phyloP scores from a whole-genome alignment of 2,888 invertebrate genomes.

The Hirtodrosophila trivittata region DNA sequence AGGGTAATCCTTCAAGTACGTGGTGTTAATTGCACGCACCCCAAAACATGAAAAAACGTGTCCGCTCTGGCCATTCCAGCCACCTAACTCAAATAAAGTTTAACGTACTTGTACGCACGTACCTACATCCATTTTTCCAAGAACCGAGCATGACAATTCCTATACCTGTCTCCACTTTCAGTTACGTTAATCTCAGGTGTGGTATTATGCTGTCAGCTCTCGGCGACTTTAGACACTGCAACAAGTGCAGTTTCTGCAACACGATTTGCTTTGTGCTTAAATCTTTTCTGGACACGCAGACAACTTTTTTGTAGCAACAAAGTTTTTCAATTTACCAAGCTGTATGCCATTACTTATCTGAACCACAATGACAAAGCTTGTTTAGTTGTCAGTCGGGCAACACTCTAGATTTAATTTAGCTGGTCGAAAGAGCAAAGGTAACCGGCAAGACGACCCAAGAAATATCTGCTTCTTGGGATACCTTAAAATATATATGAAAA shows the following conservation, averaged over 20 bases:
- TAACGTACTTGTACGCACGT: conserved; percentile 11
- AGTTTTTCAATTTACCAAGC: conserved; percentile 68
- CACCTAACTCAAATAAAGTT: conserved; percentile 42
- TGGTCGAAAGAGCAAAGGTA: no score
- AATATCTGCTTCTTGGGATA: no score
- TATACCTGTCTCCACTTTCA: conserved; percentile 2
- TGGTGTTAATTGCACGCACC: conserved; percentile 59
- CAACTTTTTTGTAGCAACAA: conserved; percentile 54
- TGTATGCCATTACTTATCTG: no score
- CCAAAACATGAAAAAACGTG: background rate
- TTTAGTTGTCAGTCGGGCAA: conserved; percentile 31
- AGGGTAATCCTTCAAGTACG: conserved; percentile 51
- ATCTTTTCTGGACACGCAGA: conserved; percentile 38
- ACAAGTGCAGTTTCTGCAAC: conserved; percentile 7
- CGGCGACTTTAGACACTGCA: background rate
- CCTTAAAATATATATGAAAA: no score
- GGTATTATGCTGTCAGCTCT: conserved; percentile 22
- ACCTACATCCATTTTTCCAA: background rate
- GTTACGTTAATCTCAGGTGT: conserved; percentile 20
- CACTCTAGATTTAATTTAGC: no score
- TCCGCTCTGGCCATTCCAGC: no score
- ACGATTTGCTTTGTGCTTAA: conserved; percentile 16
- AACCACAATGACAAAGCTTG: conserved; percentile 32
- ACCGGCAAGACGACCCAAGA: no score
- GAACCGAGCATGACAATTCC: conserved; percentile 23